Conservation (phyloP, 2,113 vertebrate species). For the Paradisaea rubra region DNA sequence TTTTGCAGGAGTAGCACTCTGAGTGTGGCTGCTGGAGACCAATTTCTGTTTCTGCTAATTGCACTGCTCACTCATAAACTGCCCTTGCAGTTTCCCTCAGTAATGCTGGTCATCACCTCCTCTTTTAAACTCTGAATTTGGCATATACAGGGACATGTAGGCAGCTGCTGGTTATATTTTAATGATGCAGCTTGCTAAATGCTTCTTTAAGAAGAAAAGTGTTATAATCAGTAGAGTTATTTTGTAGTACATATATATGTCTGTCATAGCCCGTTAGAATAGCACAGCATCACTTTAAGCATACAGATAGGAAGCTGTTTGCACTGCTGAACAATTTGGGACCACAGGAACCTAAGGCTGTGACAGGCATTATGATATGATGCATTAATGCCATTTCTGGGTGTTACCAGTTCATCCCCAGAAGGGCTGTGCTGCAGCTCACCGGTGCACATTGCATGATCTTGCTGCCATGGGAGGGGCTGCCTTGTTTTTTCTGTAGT, state of each 20-base stretch:
- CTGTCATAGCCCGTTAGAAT: not conserved
- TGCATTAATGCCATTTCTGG: not conserved
- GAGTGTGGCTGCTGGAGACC: not conserved
- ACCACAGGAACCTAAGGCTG: not conserved
- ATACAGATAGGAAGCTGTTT: not conserved
- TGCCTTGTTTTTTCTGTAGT: not conserved
- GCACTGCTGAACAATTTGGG: not conserved
- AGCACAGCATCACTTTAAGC: not conserved
- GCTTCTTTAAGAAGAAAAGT: not conserved
- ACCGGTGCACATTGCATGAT: not conserved
- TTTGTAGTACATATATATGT: not conserved
- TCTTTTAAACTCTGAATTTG: not conserved
- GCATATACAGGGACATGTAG: not conserved
- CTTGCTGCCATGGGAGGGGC: not conserved
- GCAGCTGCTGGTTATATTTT: not conserved
- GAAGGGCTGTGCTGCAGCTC: not conserved
- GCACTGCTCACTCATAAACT: not conserved
- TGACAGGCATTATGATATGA: not conserved
- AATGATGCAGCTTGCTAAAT: not conserved
- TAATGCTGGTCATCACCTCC: not conserved
- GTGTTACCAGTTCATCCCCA: rapidly evolving
- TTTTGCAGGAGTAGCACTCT: not conserved
- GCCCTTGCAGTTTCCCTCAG: not conserved
- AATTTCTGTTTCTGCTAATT: not conserved
- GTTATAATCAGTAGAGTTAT: not conserved